Percentiles rank a stretch among this genome's conserved stretches.
phyloP scores from a whole-genome alignment of 2,888 invertebrate species.

The Ecliptopera silaceata region DNA sequence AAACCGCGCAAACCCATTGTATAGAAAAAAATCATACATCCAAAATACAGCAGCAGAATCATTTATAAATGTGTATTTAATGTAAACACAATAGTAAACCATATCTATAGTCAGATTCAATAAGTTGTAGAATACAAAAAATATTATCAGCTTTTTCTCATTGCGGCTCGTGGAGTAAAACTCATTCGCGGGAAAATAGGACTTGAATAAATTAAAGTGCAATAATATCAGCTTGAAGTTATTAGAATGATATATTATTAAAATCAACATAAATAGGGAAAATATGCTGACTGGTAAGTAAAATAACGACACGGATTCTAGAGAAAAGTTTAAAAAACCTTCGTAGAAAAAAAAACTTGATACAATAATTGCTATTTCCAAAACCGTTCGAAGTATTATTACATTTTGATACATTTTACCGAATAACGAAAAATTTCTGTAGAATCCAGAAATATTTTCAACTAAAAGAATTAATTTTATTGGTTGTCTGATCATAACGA shows the following conservation, averaged over 20 bases:
- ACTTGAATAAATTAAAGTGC: not conserved
- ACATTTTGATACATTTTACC: slow-evolving; percentile 10
- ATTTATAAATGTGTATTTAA: not conserved
- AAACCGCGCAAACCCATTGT: not conserved
- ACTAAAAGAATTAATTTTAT: slow-evolving; percentile 9
- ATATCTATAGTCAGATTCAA: not conserved
- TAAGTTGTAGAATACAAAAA: not conserved
- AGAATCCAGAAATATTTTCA: slow-evolving; percentile 22
- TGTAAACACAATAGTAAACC: not conserved
- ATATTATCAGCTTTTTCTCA: not conserved
- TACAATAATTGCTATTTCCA: slow-evolving; percentile 1
- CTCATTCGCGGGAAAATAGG: slow-evolving; percentile 9
- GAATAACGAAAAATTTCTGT: slow-evolving; percentile 22
- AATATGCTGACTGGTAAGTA: not conserved
- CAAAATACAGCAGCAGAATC: not conserved
- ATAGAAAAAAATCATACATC: not conserved
- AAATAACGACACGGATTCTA: not conserved
- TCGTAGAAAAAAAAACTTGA: not conserved
- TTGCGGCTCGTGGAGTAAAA: not conserved
- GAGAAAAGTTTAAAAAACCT: not conserved
- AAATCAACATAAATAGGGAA: not conserved
- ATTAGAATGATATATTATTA: slow-evolving; percentile 6
- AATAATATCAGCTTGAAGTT: slow-evolving; percentile 9
- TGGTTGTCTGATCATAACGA: not conserved
- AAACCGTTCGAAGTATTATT: slow-evolving; percentile 7